Evolutionary conservation across 2,797 vertebrate genomes (phyloP), one percentile per base, ranked within the genome.

Genomic region (Semaprochilodus insignis): DNA sequence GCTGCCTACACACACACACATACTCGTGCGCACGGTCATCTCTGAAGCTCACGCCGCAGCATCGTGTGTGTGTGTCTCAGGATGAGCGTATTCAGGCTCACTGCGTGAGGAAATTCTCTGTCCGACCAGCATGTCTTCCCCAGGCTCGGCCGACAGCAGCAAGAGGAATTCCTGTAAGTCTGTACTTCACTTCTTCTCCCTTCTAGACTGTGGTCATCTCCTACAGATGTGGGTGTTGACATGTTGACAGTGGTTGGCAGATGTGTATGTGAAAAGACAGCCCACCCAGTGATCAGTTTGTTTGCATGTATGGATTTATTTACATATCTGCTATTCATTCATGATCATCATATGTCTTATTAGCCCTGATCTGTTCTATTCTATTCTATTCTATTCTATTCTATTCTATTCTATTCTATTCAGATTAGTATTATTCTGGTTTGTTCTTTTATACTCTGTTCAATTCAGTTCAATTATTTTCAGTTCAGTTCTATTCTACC

Each of bases 161-260:
- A 94, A 93, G 88, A 95, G 91, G 90, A 93, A 92, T 94, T 94
- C 91, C 88, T 86, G 95, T 96, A 96, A 94, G 95, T 96, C 90
- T 89, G 66, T 21, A 10, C 25, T 36, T 34, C 31, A 17, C 27
- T n/a, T 34, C 19, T 57, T 19, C 59, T 59, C 34, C 77, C 14
- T 51, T 7, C 17, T 34, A 16, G 17, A 34, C 34, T 36, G 65
- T 67, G 34, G 31, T 40, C 13, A 63, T 62, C 25, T 62, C 57
- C 11, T 63, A 2, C 60, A 27, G 2, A 63, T 15, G 23, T 27
- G 60, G 60, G 60, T 27, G 60, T 31, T 14, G 23, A 11, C 25
- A 63, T 55, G 15, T 17, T 14, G 31, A 16, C 31, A n/a, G 25
- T 2, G 34, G 51, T 34, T 73, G 71, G 25, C 27, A 67, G 72